Evolutionary conservation across 2,113 vertebrate genomes (phyloP).

Genomic region (Cavia aperea): DNA sequence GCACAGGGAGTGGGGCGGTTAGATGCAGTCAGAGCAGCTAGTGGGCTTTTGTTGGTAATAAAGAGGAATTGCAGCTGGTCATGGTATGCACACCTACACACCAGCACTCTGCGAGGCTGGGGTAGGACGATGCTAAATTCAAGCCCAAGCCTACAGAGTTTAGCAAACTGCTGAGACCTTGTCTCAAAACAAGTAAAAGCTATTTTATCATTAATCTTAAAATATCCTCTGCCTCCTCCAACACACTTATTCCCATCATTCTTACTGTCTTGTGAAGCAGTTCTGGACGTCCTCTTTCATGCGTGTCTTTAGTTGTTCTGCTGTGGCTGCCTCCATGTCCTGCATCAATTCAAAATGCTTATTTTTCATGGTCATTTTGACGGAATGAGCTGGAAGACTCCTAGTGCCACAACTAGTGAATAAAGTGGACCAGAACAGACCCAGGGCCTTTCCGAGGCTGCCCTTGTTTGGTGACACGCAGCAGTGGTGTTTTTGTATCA

Average conservation of each 20-base stretch:
- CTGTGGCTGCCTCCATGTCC: background rate
- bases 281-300: background rate
- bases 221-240: background rate
- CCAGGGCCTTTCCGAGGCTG: no score
- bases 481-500: no score
- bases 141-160: background rate
- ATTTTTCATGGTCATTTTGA: no score
- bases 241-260: background rate
- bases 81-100: fast-evolving
- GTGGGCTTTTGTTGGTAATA: background rate
- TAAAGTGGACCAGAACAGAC: no score
- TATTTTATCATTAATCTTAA: background rate
- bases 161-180: background rate
- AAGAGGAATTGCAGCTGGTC: background rate
- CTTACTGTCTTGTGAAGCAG: background rate
- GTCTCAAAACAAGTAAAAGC: background rate
- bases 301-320: background rate
- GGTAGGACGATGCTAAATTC: background rate
- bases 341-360: no score
- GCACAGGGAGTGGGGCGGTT: fast-evolving
- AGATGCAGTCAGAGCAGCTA: fast-evolving
- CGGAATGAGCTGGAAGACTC: no score
- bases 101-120: background rate
- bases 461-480: background rate
- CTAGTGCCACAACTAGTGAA: no score